These are phyloP conservation scores for Acropternis orthonyx DNA, from an alignment of 2,797 vertebrate genomes.

Conservation along the genomic window DNA sequence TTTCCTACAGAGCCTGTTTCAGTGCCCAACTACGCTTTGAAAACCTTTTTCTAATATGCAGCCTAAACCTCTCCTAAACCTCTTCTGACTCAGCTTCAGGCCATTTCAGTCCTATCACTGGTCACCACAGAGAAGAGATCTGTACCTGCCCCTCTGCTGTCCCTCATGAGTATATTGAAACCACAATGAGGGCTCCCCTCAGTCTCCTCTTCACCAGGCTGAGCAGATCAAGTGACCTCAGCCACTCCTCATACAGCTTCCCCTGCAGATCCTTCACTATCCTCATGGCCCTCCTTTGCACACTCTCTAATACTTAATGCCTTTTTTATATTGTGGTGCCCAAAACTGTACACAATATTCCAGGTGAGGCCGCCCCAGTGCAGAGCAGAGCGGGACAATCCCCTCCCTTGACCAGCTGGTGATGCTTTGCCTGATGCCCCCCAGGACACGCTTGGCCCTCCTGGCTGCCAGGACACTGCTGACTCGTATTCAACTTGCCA, in stretches of 20 bases:
- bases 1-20: neutral
- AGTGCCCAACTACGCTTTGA: neutral
- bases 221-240: neutral
- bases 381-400: neutral
- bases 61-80: neutral
- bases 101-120: neutral
- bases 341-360: fast-evolving
- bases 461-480: neutral
- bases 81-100: neutral
- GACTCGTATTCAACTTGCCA: fast-evolving
- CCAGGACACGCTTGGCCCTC: fast-evolving
- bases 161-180: neutral
- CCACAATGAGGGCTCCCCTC: fast-evolving
- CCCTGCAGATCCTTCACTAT: neutral
- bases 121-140: neutral
- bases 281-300: neutral
- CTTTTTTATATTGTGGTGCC: neutral
- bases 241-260: fast-evolving
- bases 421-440: fast-evolving
- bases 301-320: neutral
- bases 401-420: fast-evolving
- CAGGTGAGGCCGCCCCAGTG: fast-evolving
- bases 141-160: fast-evolving
- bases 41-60: neutral
- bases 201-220: neutral